phyloP scores from a whole-genome alignment of 2,113 vertebrate species.

The Canis aureus region DNA sequence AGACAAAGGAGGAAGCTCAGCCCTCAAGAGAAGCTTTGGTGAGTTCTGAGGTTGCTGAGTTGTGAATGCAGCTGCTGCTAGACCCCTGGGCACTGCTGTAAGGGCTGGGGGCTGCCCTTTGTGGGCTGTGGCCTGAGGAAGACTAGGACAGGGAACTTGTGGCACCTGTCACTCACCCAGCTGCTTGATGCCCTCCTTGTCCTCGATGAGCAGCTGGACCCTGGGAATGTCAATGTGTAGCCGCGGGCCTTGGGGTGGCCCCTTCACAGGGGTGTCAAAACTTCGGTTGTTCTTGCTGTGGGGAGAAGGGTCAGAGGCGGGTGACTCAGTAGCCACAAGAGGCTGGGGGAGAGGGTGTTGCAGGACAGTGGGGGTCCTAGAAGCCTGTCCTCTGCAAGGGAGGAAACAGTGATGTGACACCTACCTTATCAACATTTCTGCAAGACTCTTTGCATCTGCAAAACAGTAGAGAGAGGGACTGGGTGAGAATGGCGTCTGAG shows the following conservation, averaged over 20 bases:
- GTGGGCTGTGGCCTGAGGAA: not conserved
- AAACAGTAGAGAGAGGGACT: constrained; percentile 7
- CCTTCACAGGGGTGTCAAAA: constrained; percentile 99
- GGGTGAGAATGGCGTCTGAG: constrained; percentile 22
- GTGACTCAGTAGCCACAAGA: not conserved
- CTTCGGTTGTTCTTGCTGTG: constrained; percentile 99
- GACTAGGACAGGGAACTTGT: not conserved
- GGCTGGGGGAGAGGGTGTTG: not conserved
- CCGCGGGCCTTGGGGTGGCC: constrained; percentile 97
- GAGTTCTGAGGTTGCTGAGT: not conserved
- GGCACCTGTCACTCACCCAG: constrained; percentile 90
- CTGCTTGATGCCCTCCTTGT: constrained; percentile 99
- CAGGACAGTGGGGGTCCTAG: not conserved
- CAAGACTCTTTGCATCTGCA: constrained; percentile 98
- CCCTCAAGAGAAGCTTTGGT: not conserved
- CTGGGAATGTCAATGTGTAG: constrained; percentile 99
- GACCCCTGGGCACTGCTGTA: not conserved
- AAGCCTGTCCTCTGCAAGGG: not conserved
- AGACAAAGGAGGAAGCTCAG: not conserved
- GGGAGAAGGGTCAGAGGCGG: constrained; percentile 75
- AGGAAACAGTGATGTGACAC: not conserved
- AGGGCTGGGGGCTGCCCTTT: not conserved
- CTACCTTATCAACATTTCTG: constrained; percentile 99
- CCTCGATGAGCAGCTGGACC: constrained; percentile 98
- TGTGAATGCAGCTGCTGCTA: not conserved